Conservation (phyloP, 2,888 invertebrate species). For the Ypsolopha sequella region DNA sequence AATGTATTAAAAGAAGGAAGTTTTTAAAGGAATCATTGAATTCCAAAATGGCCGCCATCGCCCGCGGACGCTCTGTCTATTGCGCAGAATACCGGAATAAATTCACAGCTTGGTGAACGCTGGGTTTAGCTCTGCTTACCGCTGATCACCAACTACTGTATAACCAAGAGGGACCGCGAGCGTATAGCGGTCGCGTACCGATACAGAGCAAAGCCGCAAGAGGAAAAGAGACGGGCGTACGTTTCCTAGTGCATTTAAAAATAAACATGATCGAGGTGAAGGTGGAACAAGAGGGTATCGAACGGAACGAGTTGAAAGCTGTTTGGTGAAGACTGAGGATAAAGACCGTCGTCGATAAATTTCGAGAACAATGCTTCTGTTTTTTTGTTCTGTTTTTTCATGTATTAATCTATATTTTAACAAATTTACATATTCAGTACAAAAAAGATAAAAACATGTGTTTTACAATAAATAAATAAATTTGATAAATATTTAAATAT, state of each 20-base stretch:
- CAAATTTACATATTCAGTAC: too few species aligned
- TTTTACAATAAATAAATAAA: too few species aligned
- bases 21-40: not conserved
- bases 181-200: conserved; percentile 18
- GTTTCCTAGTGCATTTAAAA: conserved; percentile 15
- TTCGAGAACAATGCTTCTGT: too few species aligned
- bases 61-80: conserved; percentile 14
- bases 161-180: not conserved
- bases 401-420: too few species aligned
- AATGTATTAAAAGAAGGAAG: not conserved
- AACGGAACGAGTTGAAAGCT: conserved; percentile 21
- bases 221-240: conserved; percentile 22
- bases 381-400: too few species aligned
- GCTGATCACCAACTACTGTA: conserved; percentile 14
- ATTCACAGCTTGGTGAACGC: conserved; percentile 39
- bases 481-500: too few species aligned
- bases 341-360: too few species aligned
- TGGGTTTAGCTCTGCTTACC: conserved; percentile 24
- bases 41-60: conserved; percentile 36
- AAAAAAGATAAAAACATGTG: too few species aligned
- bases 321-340: not conserved
- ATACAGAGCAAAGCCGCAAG: conserved; percentile 7
- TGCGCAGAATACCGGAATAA: conserved; percentile 41
- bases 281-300: conserved; percentile 36
- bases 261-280: conserved; percentile 38